Evolutionary conservation across 2,797 vertebrate species (phyloP), one percentile per base, ranked within the genome.

Genomic region (Sebastes diaconus): DNA sequence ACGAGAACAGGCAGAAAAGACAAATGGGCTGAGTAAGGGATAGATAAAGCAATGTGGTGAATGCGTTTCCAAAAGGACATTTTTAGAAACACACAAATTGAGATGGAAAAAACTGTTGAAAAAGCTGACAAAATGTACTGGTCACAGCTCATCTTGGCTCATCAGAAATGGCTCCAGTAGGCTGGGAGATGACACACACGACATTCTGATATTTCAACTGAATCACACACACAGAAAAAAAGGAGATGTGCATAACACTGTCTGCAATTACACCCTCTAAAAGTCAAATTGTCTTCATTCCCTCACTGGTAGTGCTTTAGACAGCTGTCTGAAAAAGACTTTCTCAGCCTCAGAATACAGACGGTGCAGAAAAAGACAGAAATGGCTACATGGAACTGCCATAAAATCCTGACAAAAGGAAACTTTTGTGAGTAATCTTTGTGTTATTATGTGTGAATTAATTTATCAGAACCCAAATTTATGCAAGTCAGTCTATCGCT

Each of bases 371-470:
- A 58, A 58, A 77, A 77, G 42, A 14, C 34, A 46, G 39, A 65
- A 24, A 22, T 22, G 20, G 64, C 25, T 70, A 30, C 34, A 68
- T 8, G 29, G 39, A 70, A 67, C n/a, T 58, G 63, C 59, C 39
- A 72, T 34, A 52, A 81, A 73, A 79, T 32, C 3, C 5, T 32
- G 54, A 76, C 61, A 57, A 76, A 68, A 67, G 5, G 27, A 52
- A 59, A 39, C 8, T 8, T 68, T 39, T 71, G 16, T 18, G 22
- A 58, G 36, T 79, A 2, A 32, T 66, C 50, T 71, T 36, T 57
- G 39, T 29, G 36, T 66, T 55, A 64, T 74, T 39, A 20, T 68
- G 46, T 8, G 46, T 20, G 46, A 46, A 72, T 60, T 12, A 3
- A 66, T 60, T 20, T 5, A 58, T 22, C 8, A 36, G 24, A 4